Evolutionary conservation across 92 coral and sea anemone genomes (phyloP), one percentile per base, ranked within the genome.

Genomic region (Porites evermanni): DNA sequence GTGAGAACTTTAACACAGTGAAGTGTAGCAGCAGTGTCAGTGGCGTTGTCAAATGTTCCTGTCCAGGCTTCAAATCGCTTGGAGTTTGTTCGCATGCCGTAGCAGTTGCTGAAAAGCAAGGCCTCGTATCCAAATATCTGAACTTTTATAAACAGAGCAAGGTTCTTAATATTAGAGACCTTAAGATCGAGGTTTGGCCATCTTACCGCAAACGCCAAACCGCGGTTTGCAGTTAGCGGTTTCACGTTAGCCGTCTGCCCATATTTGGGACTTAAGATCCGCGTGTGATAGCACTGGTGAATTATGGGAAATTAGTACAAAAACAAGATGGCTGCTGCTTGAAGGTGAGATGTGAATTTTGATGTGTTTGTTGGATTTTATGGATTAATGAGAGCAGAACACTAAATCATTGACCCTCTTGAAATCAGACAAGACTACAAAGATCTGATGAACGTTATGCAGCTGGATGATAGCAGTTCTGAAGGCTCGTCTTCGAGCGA

Each of bases 11-110:
- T 64, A 83, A 90, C 83, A 90, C 70, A 44, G 89, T 90, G 19
- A 85, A 90, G 75, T 85, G 89, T 75, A 76, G 79, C 59, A 60
- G 63, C 70, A 60, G 84, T 44, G 78, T 4, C 83, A 71, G 74
- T 54, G 59, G 21, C 67, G 85, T 84, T 12, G 82, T 85, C 24
- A 90, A 85, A 58, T 90, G 93, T 68, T 85, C 87, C 64, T 85
- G 93, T 74, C 89, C 89, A 51, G 93, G 93, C 66, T 82, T 86
- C 88, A 90, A 77, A 75, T 90, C 88, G 19, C 83, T 86, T 26
- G 74, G 60, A 24, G 69, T 89, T 63, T 89, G 92, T 74, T 89
- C 89, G 0, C 92, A 84, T 79, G 89, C 89, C 38, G 86, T 89
- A n/a, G 92, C 92, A n/a, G 92, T 84, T 12, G 50, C 81, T 51